Base-by-base conservation (phyloP, 2,888 invertebrate species). In the Melieria picta region DNA sequence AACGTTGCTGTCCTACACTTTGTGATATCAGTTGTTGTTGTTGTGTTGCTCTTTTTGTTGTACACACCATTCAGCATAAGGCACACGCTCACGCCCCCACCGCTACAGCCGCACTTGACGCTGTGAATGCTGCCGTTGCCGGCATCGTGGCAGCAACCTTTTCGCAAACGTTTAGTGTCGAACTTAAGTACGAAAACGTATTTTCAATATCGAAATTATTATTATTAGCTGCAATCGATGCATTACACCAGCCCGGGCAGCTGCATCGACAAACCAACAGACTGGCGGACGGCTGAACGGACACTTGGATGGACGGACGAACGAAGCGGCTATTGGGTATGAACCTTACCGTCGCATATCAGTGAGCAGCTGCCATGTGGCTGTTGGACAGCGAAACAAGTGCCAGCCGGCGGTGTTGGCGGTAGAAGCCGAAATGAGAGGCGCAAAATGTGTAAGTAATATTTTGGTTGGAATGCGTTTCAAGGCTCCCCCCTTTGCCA, bases 181-280 rank as follows among this genome's bases (percentile, higher is more conserved):
- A 82, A 81, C 80, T 82, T 82, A 82, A 82, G 81, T 82, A 82
- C 82, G 81, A 83, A 82, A 82, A 83, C 83, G 82, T 82, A 82
- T 82, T 83, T 82, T 82, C 83, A 82, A 83, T 82, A 82, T 82
- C 82, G 79, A 82, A 83, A 82, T 82, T 82, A 82, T 82, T 83
- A 82, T 82, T 82, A 82, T 82, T 82, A 82, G 80, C 81, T 81
- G 81, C 83, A 83, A 81, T 82, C 83, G 82, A 67, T 67, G 67
- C 60, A 63, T 52, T 58, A 66, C 11, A 47, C 61, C 68, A 58
- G 48, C 52, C 52, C 43, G 56, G 61, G 47, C 47, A 48, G n/a
- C 42, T 46, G 52, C 4, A n/a, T 10, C 16, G 10, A 16, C 30
- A 43, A 47, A 9, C 2, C 52, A 13, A 6, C 13, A 50, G 3